phyloP scores from a whole-genome alignment of 2,797 vertebrate genomes.

The Sus cebifrons region DNA sequence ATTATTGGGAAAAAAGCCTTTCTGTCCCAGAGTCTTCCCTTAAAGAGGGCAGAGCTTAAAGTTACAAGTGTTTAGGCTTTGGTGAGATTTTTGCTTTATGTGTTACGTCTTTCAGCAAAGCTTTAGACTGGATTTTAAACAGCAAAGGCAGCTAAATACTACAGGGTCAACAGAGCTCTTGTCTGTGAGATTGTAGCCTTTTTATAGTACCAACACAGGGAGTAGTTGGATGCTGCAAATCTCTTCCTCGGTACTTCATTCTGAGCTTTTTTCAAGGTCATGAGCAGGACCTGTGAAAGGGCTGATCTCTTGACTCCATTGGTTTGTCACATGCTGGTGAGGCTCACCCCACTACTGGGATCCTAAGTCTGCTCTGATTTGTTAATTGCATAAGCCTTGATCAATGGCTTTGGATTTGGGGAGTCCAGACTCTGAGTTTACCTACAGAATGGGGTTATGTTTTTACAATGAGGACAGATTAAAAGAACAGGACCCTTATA shows the following conservation, averaged over 20 bases:
- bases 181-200: not conserved
- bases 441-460: not conserved
- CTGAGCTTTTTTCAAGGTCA: not conserved
- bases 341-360: not conserved
- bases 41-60: not conserved
- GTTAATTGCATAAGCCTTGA: not conserved
- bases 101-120: not conserved
- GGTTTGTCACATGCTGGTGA: not conserved
- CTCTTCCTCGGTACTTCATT: not conserved
- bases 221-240: not conserved
- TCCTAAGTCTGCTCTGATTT: not conserved
- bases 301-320: not conserved
- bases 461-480: conserved; percentile 41
- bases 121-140: not conserved
- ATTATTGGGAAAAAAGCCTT: not conserved
- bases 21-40: conserved; percentile 43
- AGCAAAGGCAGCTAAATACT: not conserved
- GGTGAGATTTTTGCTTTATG: conserved; percentile 5
- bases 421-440: not conserved
- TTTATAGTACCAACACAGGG: not conserved
- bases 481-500: not conserved
- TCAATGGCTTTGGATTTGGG: not conserved
- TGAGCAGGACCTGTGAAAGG: not conserved
- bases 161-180: not conserved
- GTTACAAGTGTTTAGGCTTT: not conserved